Evolutionary conservation across 2,113 vertebrate genomes (phyloP).

Genomic region (Sialia sialis): DNA sequence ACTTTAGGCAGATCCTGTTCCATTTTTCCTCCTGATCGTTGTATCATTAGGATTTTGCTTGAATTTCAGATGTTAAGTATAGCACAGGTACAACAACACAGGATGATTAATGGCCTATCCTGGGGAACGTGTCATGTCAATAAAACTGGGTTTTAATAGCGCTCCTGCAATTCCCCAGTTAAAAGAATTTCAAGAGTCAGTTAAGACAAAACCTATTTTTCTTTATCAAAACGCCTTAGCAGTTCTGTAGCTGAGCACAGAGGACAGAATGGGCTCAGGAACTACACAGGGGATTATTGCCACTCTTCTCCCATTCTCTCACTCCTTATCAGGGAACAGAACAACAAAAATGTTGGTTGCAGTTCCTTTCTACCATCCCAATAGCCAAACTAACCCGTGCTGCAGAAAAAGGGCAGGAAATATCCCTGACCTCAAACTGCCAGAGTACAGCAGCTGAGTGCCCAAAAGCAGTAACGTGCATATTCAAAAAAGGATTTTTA

Average conservation of each 20-base stretch:
- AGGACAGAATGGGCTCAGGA: neutral
- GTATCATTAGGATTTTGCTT: neutral
- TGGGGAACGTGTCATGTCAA: neutral
- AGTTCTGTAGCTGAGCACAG: neutral
- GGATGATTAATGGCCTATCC: neutral
- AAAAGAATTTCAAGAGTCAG: constrained; percentile 5
- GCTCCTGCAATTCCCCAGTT: neutral
- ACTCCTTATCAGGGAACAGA: neutral
- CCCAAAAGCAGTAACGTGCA: neutral
- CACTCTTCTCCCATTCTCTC: neutral
- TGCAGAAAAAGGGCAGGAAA: neutral
- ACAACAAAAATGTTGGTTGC: neutral
- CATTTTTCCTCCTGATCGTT: neutral
- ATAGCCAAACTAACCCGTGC: neutral
- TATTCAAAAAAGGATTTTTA: neutral
- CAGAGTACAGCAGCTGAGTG: neutral
- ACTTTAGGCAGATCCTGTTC: neutral
- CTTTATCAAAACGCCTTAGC: neutral
- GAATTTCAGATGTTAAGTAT: neutral
- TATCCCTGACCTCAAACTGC: neutral
- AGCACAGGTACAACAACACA: neutral
- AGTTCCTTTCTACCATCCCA: neutral
- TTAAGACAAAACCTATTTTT: constrained; percentile 42
- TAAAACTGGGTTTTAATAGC: constrained; percentile 18
- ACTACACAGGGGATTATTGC: neutral